Evolutionary conservation across 2,113 vertebrate genomes (phyloP).

Genomic region (Rutilus rutilus): DNA sequence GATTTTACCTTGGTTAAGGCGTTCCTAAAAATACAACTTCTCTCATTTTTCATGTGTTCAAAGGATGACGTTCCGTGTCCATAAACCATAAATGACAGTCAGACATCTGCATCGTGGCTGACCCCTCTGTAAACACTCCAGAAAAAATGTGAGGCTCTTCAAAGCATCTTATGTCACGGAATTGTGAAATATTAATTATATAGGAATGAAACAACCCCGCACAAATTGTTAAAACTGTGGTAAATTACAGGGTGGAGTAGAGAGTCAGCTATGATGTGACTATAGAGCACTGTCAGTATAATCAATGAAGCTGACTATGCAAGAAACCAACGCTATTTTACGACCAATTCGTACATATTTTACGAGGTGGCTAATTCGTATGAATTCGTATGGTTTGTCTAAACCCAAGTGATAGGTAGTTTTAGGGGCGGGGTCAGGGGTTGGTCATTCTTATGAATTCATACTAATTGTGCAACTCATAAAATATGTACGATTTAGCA

Average conservation of each 20-base stretch:
- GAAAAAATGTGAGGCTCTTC: slow-evolving; percentile 7
- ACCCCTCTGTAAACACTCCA: neutral
- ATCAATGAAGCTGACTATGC: neutral
- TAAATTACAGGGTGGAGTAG: neutral
- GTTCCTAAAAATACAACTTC: neutral
- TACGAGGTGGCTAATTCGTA: no score
- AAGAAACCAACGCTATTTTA: no score
- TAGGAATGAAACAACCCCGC: neutral
- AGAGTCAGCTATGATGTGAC: neutral
- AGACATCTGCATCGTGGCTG: slow-evolving; percentile 30
- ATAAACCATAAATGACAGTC: slow-evolving; percentile 7
- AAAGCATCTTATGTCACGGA: neutral
- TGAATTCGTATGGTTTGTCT: no score
- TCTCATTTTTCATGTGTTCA: neutral
- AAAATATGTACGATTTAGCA: no score
- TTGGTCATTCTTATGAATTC: no score
- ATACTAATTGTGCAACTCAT: no score
- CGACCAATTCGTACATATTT: no score
- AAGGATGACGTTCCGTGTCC: neutral
- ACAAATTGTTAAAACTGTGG: neutral
- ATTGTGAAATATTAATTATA: slow-evolving; percentile 18
- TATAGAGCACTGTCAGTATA: neutral
- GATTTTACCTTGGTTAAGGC: neutral
- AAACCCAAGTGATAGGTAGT: no score
- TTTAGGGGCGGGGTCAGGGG: no score